phyloP scores from a whole-genome alignment of 1,140 invertebrate genomes.

The Trichonephila clavipes region DNA sequence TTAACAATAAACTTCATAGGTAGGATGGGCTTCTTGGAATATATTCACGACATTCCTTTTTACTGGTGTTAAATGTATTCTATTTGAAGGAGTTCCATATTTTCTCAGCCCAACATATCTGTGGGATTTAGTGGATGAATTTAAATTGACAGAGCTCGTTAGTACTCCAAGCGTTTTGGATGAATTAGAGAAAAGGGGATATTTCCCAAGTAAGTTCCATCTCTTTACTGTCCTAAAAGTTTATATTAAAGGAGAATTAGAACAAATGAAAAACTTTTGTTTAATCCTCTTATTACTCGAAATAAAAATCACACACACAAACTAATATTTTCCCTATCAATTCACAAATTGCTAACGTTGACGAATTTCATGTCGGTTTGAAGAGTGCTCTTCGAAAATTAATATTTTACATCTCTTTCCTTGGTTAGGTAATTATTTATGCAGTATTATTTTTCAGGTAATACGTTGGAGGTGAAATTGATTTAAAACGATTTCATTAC shows the following conservation, averaged over 20 bases:
- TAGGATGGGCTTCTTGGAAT: constrained; percentile 68
- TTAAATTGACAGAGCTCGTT: constrained; percentile 38
- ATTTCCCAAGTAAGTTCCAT: constrained; percentile 59
- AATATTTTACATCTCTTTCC: no score
- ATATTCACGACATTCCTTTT: neutral
- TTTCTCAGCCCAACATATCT: constrained; percentile 58
- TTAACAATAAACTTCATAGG: neutral
- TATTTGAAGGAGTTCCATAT: constrained; percentile 61
- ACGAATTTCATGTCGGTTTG: neutral
- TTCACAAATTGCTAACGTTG: neutral
- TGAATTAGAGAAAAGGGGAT: constrained; percentile 58
- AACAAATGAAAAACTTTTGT: neutral
- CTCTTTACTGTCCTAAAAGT: neutral
- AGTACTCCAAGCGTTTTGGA: constrained; percentile 43
- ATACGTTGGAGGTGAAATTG: no score
- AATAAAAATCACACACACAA: neutral
- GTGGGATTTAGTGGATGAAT: constrained; percentile 70
- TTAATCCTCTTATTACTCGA: neutral
- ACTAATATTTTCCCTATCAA: neutral
- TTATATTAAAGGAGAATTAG: neutral
- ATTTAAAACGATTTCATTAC: no score
- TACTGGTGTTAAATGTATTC: neutral
- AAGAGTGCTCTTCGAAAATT: no score
- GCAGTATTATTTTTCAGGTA: no score
- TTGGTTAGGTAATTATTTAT: no score